Base-by-base conservation (phyloP, 30 jellyfish, hydroid and myxozoan species). In the Pelagia noctiluca region DNA sequence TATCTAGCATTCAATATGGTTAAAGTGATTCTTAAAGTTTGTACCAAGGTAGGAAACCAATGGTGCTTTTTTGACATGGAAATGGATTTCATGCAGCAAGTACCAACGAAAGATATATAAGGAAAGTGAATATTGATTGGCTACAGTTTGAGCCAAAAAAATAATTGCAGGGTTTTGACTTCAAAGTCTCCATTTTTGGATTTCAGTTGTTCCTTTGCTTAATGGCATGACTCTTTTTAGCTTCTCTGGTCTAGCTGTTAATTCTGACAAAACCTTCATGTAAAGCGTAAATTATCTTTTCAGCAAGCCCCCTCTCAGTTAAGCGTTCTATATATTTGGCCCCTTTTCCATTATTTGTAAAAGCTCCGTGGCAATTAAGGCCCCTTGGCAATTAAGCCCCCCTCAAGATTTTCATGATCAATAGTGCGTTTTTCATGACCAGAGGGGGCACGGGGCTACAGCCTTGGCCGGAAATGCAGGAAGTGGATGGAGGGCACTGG, bases 291-390 rank as follows among this genome's bases (percentile, higher is more conserved):
- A 42, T 42, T 42, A 42, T 42, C 57, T 42, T 16, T 42, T 42
- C 16, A 42, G 57, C 57, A 42, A 42, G 57, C 57, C 57, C 57
- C 57, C 57, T 42, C 57, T 42, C 57, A 42, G 57, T 42, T 42
- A 42, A 42, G 57, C 57, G 12, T 42, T 42, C 57, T 42, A 16
- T 42, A 8, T 42, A 42, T 5, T 42, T 42, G 57, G 57, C 57
- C 57, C 57, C 57, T 42, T 42, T 42, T 42, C 57, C 57, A 42
- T 5, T 42, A 42, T 42, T 42, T 42, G 16, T 42, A 42, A 42
- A 42, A 42, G 57, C 57, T 42, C 57, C 57, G 12, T 42, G 57
- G 57, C 57, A 42, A 42, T 42, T 42, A 42, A 42, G 57, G 57
- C 57, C 57, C 57, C 8, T 16, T 42, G 8, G 57, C 12, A 8